Evolutionary conservation across 2,113 vertebrate species (phyloP).

Genomic region (Bathybates hornii): DNA sequence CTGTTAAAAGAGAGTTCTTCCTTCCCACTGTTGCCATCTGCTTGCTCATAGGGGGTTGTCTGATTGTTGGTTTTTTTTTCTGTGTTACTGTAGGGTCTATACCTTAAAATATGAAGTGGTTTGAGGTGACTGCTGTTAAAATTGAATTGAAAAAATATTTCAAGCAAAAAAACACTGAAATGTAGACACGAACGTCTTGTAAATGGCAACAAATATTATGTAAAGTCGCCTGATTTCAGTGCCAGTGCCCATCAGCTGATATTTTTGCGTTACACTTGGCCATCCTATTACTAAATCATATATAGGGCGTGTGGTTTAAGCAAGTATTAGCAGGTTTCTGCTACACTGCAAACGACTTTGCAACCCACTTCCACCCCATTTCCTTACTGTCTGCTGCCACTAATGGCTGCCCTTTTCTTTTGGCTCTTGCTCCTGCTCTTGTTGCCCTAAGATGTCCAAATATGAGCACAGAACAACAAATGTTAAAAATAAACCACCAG

Average conservation of each 20-base stretch:
- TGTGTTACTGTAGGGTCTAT: background rate
- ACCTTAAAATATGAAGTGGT: background rate
- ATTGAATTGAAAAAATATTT: background rate
- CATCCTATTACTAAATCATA: background rate
- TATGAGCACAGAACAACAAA: background rate
- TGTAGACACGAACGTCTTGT: fast-evolving
- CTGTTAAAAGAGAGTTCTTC: background rate
- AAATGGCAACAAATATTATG: background rate
- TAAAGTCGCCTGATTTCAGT: background rate
- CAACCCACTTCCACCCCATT: background rate
- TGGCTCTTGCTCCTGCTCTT: fast-evolving
- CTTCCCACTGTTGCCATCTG: background rate
- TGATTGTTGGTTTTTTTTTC: background rate
- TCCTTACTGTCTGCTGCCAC: background rate
- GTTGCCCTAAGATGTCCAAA: background rate
- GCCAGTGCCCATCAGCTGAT: fast-evolving
- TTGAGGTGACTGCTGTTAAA: background rate
- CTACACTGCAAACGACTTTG: background rate
- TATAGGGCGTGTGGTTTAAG: background rate
- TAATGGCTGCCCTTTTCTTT: background rate
- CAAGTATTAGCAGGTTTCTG: background rate
- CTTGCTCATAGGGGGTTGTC: background rate
- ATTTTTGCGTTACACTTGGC: background rate
- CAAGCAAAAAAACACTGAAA: background rate
- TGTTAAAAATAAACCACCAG: background rate